Base-by-base conservation (phyloP, 2,888 invertebrate species). In the Ophion obscuratus region DNA sequence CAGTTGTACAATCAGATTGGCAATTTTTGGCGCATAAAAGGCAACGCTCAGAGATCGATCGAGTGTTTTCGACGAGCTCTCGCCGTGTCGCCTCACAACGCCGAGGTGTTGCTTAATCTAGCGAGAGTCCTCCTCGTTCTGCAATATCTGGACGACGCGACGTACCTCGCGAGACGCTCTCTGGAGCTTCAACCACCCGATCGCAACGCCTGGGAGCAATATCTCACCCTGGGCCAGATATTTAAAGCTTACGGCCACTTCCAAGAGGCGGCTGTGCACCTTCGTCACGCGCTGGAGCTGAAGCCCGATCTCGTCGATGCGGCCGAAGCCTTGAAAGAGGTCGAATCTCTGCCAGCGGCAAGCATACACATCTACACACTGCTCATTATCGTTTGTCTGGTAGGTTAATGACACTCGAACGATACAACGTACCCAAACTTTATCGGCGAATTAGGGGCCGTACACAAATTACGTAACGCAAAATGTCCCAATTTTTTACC, bases 241-340 rank as follows among this genome's bases (percentile, higher is more conserved):
- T 97, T 98, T 92, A 98, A 98, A 94, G 97, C 98, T 0, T 98
- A 98, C 92, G 98, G 98, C 89, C 98, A 98, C 92, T 97, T 97
- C 94, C 96, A 97, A 95, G 98, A 98, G 94, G 98, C 98, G 61
- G 96, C 97, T 61, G 95, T 97, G 87, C 98, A 98, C 94, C 95
- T 98, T 88, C 96, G 97, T 89, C 97, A 97, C 92, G 97, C 98
- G 40, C 94, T 98, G 75, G 97, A 98, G 92, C 94, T 98, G 85
- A 96, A 97, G 94, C 98, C 98, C 66, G 97, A 97, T 89, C 97
- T 98, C 94, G 96, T 97, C 91, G 97, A 97, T 85, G 98, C 98
- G 77, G 94, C 97, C 89, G 95, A 96, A 81, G 97, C 97, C 87
- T 95, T 98, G 67, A 96, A 96, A 91, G 98, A 98, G 92, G 97